Conservation (phyloP, 2,797 vertebrate species). For the Limosa lapponica region DNA sequence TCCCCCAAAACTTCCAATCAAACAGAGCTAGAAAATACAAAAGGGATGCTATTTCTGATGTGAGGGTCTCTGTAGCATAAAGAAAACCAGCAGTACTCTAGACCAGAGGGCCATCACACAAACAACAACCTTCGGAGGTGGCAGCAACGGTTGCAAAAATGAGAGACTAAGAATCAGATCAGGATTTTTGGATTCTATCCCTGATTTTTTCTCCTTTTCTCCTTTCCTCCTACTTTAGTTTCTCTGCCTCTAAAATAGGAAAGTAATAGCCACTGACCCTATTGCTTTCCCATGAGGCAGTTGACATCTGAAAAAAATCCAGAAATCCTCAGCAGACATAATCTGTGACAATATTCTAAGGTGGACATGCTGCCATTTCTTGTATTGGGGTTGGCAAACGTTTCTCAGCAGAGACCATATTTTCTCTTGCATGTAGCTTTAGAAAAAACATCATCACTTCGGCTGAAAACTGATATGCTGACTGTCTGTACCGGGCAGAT, state of each 20-base stretch:
- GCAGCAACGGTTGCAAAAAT: not conserved
- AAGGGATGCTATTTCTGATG: not conserved
- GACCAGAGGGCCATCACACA: fast-evolving
- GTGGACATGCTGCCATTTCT: not conserved
- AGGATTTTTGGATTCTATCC: not conserved
- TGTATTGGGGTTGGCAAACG: not conserved
- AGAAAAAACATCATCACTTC: conserved; percentile 50
- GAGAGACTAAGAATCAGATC: not conserved
- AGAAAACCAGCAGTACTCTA: not conserved
- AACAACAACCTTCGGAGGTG: not conserved
- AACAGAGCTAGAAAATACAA: not conserved
- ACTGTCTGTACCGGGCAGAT: conserved; percentile 46
- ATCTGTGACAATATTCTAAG: not conserved
- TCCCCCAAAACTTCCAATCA: not conserved
- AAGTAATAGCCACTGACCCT: not conserved
- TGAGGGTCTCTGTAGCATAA: not conserved
- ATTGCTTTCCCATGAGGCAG: not conserved
- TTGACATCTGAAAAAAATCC: not conserved
- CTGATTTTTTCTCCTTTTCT: not conserved
- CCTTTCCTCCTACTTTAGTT: not conserved
- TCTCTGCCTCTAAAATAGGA: not conserved
- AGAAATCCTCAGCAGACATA: not conserved
- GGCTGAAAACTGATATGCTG: conserved; percentile 60
- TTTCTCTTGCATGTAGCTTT: conserved; percentile 44
- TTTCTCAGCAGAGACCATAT: conserved; percentile 22